Percentiles rank a stretch among this genome's conserved stretches.
Conservation (phyloP, 2,888 invertebrate genomes). For the Pyrochroa serraticornis region DNA sequence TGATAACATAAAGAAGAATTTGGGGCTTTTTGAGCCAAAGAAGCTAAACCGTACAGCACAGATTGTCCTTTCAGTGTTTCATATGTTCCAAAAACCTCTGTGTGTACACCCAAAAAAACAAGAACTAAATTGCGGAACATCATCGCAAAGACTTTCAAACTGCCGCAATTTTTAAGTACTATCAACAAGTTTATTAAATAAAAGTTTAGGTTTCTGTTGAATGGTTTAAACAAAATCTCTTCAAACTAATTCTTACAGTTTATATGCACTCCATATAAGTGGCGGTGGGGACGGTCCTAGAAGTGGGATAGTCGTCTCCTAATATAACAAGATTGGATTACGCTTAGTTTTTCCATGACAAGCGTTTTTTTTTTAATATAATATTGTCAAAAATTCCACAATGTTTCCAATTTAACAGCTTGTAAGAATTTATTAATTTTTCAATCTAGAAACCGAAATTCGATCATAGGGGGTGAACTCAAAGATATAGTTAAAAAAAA, state of each 20-base stretch:
- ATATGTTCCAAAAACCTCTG: slow-evolving; percentile 17
- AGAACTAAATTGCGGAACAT: background rate
- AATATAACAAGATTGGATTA: too few species aligned
- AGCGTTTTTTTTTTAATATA: too few species aligned
- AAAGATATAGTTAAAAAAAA: too few species aligned
- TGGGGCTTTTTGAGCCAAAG: slow-evolving; percentile 31
- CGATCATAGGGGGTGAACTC: too few species aligned
- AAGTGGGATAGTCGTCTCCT: background rate
- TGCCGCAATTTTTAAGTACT: background rate
- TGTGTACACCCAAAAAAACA: slow-evolving; percentile 4
- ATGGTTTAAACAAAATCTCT: too few species aligned
- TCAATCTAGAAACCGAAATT: too few species aligned
- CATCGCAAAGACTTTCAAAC: background rate
- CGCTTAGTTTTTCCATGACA: too few species aligned
- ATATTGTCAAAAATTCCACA: too few species aligned
- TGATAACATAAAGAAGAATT: slow-evolving; percentile 35
- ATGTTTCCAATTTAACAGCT: too few species aligned
- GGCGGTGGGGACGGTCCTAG: background rate
- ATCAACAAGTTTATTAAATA: background rate
- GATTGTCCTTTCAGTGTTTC: slow-evolving; percentile 38
- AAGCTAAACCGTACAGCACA: slow-evolving; percentile 44
- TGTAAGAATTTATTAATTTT: too few species aligned
- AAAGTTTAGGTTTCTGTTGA: background rate
- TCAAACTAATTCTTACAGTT: background rate
- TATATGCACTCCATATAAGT: background rate